These are phyloP conservation scores for Halisarca cf. caerulea DNA, from an alignment of 37 sponge, comb jelly and placozoan genomes.

Conservation along the genomic window DNA sequence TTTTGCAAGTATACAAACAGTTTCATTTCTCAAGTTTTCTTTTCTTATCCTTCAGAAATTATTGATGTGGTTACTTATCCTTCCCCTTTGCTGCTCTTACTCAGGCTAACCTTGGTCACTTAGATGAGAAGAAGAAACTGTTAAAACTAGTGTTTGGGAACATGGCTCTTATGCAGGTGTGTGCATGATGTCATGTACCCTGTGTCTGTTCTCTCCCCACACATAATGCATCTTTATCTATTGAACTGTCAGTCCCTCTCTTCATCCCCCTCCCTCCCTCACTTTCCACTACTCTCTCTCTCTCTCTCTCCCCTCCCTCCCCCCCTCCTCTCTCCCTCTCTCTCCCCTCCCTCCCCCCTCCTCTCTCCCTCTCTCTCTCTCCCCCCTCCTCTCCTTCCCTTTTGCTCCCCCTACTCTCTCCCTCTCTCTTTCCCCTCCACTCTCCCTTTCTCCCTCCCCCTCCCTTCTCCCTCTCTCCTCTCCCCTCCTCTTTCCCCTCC, in stretches of 20 bases:
- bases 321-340: neutral
- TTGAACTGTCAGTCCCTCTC: slow-evolving; percentile 9
- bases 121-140: slow-evolving; percentile 38
- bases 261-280: too few species aligned
- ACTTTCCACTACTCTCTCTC: neutral
- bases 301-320: slow-evolving; percentile 1
- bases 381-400: neutral
- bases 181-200: too few species aligned
- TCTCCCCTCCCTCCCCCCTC: neutral
- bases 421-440: too few species aligned
- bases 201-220: too few species aligned
- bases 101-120: slow-evolving; percentile 80
- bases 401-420: neutral
- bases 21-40: neutral
- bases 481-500: neutral
- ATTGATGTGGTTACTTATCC: too few species aligned
- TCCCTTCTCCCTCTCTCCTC: neutral
- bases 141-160: slow-evolving; percentile 72
- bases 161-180: slow-evolving; percentile 72
- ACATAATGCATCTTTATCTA: neutral
- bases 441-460: slow-evolving; percentile 17
- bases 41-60: too few species aligned
- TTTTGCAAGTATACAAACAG: too few species aligned
- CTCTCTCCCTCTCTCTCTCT: neutral
- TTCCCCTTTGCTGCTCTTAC: too few species aligned